Percentiles rank a stretch among this genome's conserved stretches.
Evolutionary conservation across 2,888 invertebrate genomes (phyloP).

Genomic region (Noctua janthe): DNA sequence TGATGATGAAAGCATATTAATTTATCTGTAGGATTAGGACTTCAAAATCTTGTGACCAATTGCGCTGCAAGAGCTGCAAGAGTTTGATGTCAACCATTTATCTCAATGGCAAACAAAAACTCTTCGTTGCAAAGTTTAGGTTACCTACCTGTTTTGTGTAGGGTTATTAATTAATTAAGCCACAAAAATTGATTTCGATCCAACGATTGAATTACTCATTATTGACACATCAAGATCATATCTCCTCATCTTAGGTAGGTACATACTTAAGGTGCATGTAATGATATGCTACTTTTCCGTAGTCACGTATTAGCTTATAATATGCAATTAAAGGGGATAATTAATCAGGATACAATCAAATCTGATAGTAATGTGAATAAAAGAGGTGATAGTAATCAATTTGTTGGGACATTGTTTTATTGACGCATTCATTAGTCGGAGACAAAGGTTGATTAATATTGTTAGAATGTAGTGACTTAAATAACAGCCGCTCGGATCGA

Average conservation of each 20-base stretch:
- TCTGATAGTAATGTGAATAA: conserved; percentile 7
- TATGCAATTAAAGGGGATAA: conserved; percentile 5
- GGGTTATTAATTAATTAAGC: neutral
- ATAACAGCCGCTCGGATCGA: too few relatives aligned
- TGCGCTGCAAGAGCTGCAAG: neutral
- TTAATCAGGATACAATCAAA: neutral
- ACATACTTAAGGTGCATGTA: neutral
- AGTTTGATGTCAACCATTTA: neutral
- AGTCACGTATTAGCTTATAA: neutral
- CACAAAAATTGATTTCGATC: neutral
- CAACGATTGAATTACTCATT: neutral
- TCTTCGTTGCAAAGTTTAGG: neutral
- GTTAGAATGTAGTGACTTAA: neutral
- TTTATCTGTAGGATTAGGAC: neutral
- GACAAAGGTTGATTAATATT: neutral
- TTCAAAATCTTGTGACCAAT: neutral
- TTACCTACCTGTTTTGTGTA: neutral
- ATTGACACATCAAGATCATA: conserved; percentile 10
- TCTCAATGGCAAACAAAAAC: neutral
- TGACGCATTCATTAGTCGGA: neutral
- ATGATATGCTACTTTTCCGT: neutral
- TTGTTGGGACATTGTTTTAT: neutral
- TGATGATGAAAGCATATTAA: too few relatives aligned
- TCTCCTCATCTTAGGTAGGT: neutral
- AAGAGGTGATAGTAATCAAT: neutral